These are phyloP conservation scores for Bothrops jararaca DNA, from an alignment of 2,113 vertebrate species.

Conservation along the genomic window DNA sequence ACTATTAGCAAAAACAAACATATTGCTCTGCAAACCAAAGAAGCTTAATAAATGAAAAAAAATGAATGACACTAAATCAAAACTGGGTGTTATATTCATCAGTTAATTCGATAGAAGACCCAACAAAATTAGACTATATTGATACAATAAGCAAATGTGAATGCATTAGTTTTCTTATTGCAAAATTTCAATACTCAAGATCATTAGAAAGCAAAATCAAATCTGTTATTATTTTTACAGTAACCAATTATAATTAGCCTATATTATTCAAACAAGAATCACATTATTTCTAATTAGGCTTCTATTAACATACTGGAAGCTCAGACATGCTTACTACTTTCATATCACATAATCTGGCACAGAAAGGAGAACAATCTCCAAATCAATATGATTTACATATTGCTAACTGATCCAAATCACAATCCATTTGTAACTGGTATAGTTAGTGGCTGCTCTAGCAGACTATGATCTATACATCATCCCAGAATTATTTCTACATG, in stretches of 20 bases:
- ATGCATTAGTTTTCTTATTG: conserved; percentile 38
- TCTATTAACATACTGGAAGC: fast-evolving
- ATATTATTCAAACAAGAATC: not conserved
- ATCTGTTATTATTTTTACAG: not conserved
- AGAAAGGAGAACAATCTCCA: fast-evolving
- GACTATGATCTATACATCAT: not conserved
- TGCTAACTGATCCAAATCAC: not conserved
- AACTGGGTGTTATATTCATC: conserved; percentile 18
- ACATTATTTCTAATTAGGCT: conserved; percentile 4
- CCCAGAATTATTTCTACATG: not conserved
- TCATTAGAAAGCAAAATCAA: conserved; percentile 16
- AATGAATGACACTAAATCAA: conserved; percentile 51
- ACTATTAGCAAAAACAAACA: conserved; percentile 39
- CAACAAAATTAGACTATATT: conserved; percentile 43
- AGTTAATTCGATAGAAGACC: conserved; percentile 37
- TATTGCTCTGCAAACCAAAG: conserved; percentile 45
- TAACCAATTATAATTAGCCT: conserved; percentile 4
- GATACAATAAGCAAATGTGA: conserved; percentile 48
- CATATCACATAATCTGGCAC: not conserved
- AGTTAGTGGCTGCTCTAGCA: not conserved
- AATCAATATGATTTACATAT: not conserved
- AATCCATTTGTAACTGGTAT: not conserved
- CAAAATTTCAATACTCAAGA: conserved; percentile 21
- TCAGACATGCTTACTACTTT: not conserved
- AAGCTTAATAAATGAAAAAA: conserved; percentile 36